Conservation (phyloP, 2,888 invertebrate genomes). For the Folsomia manolachei region DNA sequence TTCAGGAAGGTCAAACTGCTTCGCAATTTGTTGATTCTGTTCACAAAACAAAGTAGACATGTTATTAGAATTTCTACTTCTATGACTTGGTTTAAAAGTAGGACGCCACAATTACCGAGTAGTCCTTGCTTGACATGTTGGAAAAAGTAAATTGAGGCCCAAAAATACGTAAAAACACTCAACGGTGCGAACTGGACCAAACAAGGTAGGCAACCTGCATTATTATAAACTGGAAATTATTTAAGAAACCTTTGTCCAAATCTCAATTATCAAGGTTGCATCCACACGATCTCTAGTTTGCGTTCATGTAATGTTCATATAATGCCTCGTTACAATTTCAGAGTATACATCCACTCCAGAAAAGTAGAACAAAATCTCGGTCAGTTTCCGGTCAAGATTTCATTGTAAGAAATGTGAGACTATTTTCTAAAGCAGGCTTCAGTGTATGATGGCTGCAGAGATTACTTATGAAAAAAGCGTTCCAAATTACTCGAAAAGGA, state of each 20-base stretch:
- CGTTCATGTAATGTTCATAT: no score
- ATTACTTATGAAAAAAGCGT: no score
- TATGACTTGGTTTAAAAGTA: background rate
- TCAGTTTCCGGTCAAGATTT: background rate
- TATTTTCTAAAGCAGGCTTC: no score
- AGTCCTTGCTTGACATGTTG: conserved; percentile 12
- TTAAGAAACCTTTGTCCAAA: background rate
- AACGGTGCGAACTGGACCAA: background rate
- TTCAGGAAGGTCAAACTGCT: conserved; percentile 83
- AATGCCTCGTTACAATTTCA: no score
- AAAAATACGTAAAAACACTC: no score
- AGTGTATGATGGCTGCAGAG: no score
- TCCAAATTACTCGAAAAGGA: background rate
- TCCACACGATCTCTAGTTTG: background rate
- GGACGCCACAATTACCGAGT: background rate
- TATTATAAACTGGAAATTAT: background rate
- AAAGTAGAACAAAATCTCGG: background rate
- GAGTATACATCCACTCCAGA: no score
- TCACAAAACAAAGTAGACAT: conserved; percentile 57
- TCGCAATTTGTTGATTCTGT: conserved; percentile 85
- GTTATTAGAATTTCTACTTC: background rate
- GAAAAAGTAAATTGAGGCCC: background rate
- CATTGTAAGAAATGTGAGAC: background rate
- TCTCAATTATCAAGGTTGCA: background rate
- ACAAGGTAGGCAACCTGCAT: background rate